Percentiles rank a stretch among this genome's conserved stretches.
phyloP scores from a whole-genome alignment of 2,113 vertebrate genomes.

The Seriola quinqueradiata region DNA sequence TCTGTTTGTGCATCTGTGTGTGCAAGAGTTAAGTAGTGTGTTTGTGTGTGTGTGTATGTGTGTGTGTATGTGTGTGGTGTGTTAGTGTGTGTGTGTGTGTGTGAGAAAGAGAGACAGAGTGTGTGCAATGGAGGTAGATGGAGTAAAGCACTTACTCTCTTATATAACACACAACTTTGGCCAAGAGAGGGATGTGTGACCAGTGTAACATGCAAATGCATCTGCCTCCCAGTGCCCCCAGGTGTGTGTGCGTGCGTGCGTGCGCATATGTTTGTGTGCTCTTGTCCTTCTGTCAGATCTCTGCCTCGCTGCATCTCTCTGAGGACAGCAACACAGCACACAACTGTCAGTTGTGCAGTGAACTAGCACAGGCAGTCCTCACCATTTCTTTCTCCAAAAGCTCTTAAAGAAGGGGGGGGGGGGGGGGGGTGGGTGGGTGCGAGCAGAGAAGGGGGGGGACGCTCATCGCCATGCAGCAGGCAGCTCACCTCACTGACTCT shows the following conservation, averaged over 20 bases:
- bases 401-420: conserved; percentile 21
- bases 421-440: neutral
- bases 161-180: conserved; percentile 72
- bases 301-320: conserved; percentile 51
- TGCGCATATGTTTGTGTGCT: conserved; percentile 13
- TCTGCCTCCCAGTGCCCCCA: conserved; percentile 62
- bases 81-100: conserved; percentile 8
- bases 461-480: neutral
- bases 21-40: no score
- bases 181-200: conserved; percentile 59
- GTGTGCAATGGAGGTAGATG: conserved; percentile 22
- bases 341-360: conserved; percentile 69
- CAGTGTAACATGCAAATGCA: conserved; percentile 73
- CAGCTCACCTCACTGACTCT: conserved; percentile 4
- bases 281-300: conserved; percentile 43
- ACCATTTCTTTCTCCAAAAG: conserved; percentile 30
- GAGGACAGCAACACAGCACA: conserved; percentile 55
- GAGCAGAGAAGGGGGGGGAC: neutral
- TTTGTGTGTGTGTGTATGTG: conserved; percentile 16
- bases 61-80: neutral
- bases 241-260: conserved; percentile 62
- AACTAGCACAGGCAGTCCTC: conserved; percentile 60
- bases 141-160: conserved; percentile 59
- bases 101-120: no score
- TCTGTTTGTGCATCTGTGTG: neutral